Conservation (phyloP, 2,797 vertebrate species). For the Pelodytes ibericus region DNA sequence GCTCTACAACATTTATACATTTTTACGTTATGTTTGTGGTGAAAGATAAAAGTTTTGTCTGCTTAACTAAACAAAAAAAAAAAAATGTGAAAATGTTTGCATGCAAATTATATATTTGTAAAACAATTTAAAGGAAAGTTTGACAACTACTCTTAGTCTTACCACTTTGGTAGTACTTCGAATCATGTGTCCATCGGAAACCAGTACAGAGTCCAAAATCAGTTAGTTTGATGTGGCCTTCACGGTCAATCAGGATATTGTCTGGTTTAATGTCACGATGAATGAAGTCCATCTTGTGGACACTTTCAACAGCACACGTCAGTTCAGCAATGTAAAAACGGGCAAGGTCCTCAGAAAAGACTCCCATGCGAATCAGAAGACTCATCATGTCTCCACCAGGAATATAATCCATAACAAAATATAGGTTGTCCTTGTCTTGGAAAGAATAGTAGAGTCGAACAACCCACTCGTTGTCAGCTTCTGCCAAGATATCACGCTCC, state of each 20-base stretch:
- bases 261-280: constrained; percentile 98
- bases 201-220: constrained; percentile 98
- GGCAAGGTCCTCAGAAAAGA: constrained; percentile 94
- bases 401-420: constrained; percentile 99
- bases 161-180: constrained; percentile 99
- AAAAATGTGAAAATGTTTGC: not conserved
- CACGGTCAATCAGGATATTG: constrained; percentile 96
- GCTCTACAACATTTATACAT: no score
- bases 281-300: constrained; percentile 99
- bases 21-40: no score
- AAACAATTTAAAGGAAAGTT: no score
- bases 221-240: constrained; percentile 97
- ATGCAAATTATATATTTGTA: no score
- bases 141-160: constrained; percentile 67
- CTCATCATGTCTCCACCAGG: constrained; percentile 99
- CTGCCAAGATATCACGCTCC: constrained; percentile 94
- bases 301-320: constrained; percentile 94
- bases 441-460: constrained; percentile 98
- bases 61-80: not conserved
- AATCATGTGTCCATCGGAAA: constrained; percentile 98
- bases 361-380: constrained; percentile 92
- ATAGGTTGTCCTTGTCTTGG: constrained; percentile 96
- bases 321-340: constrained; percentile 97
- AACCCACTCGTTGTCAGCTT: constrained; percentile 98
- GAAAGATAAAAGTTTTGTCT: no score